These are phyloP conservation scores for Stenodera caucasica DNA, from an alignment of 2,888 invertebrate species.

Conservation along the genomic window DNA sequence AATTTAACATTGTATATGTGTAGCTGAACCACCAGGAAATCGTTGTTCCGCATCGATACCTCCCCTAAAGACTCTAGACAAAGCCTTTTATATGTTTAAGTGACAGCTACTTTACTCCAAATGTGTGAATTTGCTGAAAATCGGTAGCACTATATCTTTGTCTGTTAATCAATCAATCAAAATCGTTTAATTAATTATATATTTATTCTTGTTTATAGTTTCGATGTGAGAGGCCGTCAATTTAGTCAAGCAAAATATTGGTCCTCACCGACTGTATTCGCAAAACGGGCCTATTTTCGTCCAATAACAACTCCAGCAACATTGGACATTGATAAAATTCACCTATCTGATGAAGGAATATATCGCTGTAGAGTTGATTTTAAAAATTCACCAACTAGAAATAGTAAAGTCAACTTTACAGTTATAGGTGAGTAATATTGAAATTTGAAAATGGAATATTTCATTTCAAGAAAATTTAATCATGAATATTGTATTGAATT, in stretches of 20 bases:
- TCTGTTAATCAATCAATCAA: neutral
- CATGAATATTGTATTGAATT: slow-evolving; percentile 1
- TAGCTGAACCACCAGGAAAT: slow-evolving; percentile 17
- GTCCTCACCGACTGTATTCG: slow-evolving; percentile 63
- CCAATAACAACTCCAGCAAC: slow-evolving; percentile 62
- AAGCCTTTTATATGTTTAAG: slow-evolving; percentile 13
- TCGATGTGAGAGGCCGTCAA: slow-evolving; percentile 62
- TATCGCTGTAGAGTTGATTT: slow-evolving; percentile 76
- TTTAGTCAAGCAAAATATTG: slow-evolving; percentile 62
- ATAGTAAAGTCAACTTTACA: slow-evolving; percentile 73
- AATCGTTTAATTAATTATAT: neutral
- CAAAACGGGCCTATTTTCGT: slow-evolving; percentile 62
- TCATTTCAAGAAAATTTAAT: slow-evolving; percentile 2
- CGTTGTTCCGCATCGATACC: slow-evolving; percentile 27
- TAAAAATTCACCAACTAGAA: slow-evolving; percentile 71
- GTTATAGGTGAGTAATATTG: slow-evolving; percentile 66
- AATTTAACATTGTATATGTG: slow-evolving; percentile 18
- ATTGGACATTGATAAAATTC: slow-evolving; percentile 61
- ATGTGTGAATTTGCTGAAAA: slow-evolving; percentile 5
- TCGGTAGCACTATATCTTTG: neutral
- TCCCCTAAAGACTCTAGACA: slow-evolving; percentile 17
- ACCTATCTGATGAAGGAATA: slow-evolving; percentile 67
- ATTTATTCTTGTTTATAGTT: slow-evolving; percentile 55
- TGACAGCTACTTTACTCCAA: slow-evolving; percentile 22
- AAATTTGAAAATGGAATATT: slow-evolving; percentile 3